Evolutionary conservation across 2,113 vertebrate species (phyloP), one percentile per base, ranked within the genome.

Genomic region (Cavia porcellus): DNA sequence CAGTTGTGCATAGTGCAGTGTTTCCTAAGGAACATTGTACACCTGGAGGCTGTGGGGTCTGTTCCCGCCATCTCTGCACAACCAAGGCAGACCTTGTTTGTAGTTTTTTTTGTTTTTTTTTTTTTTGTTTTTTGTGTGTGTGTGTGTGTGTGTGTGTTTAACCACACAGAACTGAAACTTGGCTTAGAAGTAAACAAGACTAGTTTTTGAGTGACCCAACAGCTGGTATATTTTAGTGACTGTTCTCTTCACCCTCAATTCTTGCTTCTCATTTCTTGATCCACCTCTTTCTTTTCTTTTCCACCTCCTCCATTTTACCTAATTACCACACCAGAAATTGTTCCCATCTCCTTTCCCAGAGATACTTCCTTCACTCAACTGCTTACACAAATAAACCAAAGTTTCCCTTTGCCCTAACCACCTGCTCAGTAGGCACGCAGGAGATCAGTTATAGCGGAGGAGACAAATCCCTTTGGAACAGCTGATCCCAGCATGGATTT

Each of bases 381-480:
- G 95, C 92, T 68, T 98, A 90, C 20, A 86, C 94, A 86, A 96
- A 93, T 92, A 96, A 97, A 96, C 4, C 2, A 47, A 84, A 94
- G 66, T 97, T 96, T 85, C 96, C 86, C 45, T 45, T 94, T 74
- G 55, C 85, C 74, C 74, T 55, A 74, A 86, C 92, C 94, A 98
- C 86, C 90, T 94, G 97, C 89, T 98, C 92, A 87, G 96, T 97
- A 91, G 77, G 79, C 77, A 91, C 32, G 32, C 30, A 14, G 94
- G 97, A 94, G 90, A 38, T 88, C 95, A 91, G 93, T 96, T 97
- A 96, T 90, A 98, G 72, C 0, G 0, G 22, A 93, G 97, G 81
- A 97, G 90, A 96, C 93, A 97, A 98, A 97, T 97, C 97, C 96
- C 93, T 88, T 95, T 64, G 89, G 96, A 97, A 95, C 96, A 97